phyloP scores from a whole-genome alignment of 2,797 vertebrate species.

The Eulemur albifrons region DNA sequence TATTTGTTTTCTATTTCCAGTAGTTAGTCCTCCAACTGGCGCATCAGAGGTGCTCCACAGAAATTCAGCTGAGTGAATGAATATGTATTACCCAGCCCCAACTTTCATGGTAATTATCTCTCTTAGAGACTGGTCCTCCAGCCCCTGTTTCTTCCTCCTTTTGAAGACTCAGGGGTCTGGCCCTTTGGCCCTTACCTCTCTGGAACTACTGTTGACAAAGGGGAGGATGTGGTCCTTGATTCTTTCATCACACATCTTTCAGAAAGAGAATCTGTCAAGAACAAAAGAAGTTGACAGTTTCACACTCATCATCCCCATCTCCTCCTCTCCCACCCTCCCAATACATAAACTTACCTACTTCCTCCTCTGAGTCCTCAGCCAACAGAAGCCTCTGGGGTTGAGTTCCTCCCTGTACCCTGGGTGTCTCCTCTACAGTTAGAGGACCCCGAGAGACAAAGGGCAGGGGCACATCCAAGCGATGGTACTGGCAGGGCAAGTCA shows the following conservation, averaged over 20 bases:
- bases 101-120: neutral
- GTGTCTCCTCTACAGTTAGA: conserved; percentile 73
- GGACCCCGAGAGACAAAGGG: neutral
- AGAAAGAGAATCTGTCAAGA: conserved; percentile 39
- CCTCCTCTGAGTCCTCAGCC: conserved; percentile 90
- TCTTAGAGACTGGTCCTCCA: neutral
- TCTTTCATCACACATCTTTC: neutral
- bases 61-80: neutral
- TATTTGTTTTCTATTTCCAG: neutral
- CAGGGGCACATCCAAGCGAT: conserved; percentile 49
- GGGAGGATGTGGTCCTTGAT: conserved; percentile 16
- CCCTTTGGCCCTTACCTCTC: conserved; percentile 78
- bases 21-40: neutral
- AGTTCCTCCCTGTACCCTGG: conserved; percentile 52
- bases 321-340: neutral
- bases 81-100: neutral
- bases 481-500: conserved; percentile 91
- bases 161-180: neutral
- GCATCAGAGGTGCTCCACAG: neutral
- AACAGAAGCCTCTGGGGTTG: conserved; percentile 70
- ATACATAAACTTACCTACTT: conserved; percentile 79
- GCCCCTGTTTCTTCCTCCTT: neutral
- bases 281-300: conserved; percentile 1
- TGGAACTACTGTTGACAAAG: conserved; percentile 71
- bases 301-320: neutral